Evolutionary conservation across 2,113 vertebrate species (phyloP), one percentile per base, ranked within the genome.

Genomic region (Atractosteus spatula): DNA sequence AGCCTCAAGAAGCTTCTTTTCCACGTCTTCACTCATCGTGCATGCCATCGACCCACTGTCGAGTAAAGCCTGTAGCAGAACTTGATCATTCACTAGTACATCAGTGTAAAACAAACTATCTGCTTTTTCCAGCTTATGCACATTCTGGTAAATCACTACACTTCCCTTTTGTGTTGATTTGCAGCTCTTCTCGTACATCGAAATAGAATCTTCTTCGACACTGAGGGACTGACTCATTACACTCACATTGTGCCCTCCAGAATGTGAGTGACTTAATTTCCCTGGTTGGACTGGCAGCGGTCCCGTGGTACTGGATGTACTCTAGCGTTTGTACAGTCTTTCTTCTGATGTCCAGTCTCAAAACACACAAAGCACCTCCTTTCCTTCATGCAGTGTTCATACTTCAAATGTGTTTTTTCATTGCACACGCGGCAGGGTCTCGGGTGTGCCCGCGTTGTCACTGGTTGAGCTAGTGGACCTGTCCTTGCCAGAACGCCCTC

Each of bases 41-140:
- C 17, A 62, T 62, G 47, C 47, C 47, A 51, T 51, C 4, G 47
- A 51, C 47, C 47, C 47, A 51, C 47, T 51, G 47, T 51, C 2
- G 8, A 51, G 47, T 10, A 51, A 51, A 10, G 47, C 47, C 47
- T 51, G 47, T 10, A 51, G 8, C 4, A 10, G 8, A 10, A 72
- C 51, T 65, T 43, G n/a, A 0, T 41, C 62, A 13, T 66, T n/a
- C 17, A 66, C 14, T 7, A 29, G 10, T 11, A 72, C 16, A 14
- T 66, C 71, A 41, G 71, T 66, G 45, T 72, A 72, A 42, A 72
- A 72, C 13, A 72, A 29, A 12, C 62, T 66, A 13, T 64, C 51
- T 7, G 71, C 62, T 43, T 55, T 66, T 42, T 66, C 71, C 29
- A 72, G 14, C 61, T 66, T 72, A 44, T 55, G 13, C n/a, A 56